Percentiles rank a stretch among this genome's conserved stretches.
These are phyloP conservation scores for Ochropleura plecta DNA, from an alignment of 2,888 invertebrate genomes.

Conservation along the genomic window DNA sequence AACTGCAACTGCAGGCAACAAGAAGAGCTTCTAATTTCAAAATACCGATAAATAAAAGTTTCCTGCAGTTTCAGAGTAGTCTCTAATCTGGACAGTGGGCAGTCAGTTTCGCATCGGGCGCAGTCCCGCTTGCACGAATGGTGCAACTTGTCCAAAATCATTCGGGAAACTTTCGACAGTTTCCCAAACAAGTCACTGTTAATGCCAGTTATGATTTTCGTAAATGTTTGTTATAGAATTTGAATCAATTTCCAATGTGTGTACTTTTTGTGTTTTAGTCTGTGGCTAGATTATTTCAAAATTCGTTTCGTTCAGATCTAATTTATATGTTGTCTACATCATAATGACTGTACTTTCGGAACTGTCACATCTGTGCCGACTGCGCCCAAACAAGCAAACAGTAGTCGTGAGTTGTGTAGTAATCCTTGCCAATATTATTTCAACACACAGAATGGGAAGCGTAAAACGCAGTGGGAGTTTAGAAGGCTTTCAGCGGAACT, in stretches of 20 bases:
- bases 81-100: constrained; percentile 48
- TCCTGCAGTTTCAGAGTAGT: constrained; percentile 28
- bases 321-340: constrained; percentile 28
- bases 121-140: constrained; percentile 50
- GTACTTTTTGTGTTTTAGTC: not conserved
- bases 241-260: constrained; percentile 28
- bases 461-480: constrained; percentile 80
- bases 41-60: constrained; percentile 26
- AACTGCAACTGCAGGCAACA: not conserved
- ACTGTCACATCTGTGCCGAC: constrained; percentile 51
- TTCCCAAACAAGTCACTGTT: constrained; percentile 75
- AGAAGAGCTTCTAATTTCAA: constrained; percentile 21
- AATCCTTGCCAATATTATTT: constrained; percentile 78
- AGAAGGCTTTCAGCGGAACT: constrained; percentile 83
- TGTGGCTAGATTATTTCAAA: not conserved
- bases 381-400: constrained; percentile 47
- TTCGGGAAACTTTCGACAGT: constrained; percentile 81
- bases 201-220: constrained; percentile 76
- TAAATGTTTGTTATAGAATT: constrained; percentile 46
- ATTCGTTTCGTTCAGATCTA: constrained; percentile 19
- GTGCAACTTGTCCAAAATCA: constrained; percentile 72
- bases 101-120: constrained; percentile 46
- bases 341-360: constrained; percentile 44
- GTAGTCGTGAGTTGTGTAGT: constrained; percentile 63
- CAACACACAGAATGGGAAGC: constrained; percentile 76